Evolutionary conservation across 2,888 invertebrate genomes (phyloP), one percentile per base, ranked within the genome.

Genomic region (Arge pagana): DNA sequence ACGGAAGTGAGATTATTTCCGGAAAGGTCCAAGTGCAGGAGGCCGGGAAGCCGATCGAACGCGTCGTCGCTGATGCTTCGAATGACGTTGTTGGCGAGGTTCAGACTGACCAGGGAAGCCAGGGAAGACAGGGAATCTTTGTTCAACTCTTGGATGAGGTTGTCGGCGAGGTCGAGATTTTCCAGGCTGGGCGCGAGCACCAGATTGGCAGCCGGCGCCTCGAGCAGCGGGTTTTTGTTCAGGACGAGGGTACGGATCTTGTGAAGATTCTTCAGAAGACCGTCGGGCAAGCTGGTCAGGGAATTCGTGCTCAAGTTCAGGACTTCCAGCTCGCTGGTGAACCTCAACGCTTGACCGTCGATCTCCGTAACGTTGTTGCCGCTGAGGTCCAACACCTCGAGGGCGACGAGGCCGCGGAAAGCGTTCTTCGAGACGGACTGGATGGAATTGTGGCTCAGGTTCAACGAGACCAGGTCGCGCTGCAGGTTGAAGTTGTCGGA

Each of bases 401-500:
- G 80, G 57, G 83, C 83, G 53, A 81, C 84, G 37, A 92, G 77
- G 4, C 91, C 91, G 61, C 86, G 84, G 67, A 92, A 86, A 8
- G 89, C 86, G 62, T 89, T 88, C 70, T 88, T 90, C 61, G 86
- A 83, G 60, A 92, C 75, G 48, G 81, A 81, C 65, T 84, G 84
- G 31, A 92, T 82, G 55, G 81, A 81, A 76, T 95, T 95, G 59
- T 83, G 79, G 72, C 90, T 90, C 55, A 93, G 79, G 74, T 93
- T 89, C 23, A 95, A 79, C 56, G 84, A 83, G 37, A 85, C 83
- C 77, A 95, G 81, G 61, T 85, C 85, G 53, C 81, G 82, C 67
- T 92, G 90, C 58, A 84, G 85, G 59, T 89, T 86, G 66, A 96
- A 93, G 74, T 91, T 91, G 65, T 86, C 85, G 65, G 87, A 85